Conservation (phyloP, 1,140 invertebrate species). For the Dendrolimus kikuchii region DNA sequence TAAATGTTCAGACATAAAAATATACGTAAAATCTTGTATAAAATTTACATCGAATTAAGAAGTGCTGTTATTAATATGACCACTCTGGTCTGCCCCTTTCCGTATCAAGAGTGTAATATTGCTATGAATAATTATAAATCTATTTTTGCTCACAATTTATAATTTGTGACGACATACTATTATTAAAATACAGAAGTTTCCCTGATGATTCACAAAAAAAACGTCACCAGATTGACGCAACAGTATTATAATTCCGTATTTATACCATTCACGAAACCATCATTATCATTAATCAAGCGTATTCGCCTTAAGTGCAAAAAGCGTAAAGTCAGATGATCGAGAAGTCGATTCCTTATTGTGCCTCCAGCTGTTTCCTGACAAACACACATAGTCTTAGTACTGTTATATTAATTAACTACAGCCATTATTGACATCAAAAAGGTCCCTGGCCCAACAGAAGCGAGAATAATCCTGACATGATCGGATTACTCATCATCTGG, state of each 20-base stretch:
- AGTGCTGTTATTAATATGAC: neutral
- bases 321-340: slow-evolving; percentile 21
- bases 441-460: slow-evolving; percentile 1
- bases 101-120: no score
- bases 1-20: no score
- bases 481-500: slow-evolving; percentile 18
- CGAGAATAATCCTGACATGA: slow-evolving; percentile 11
- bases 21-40: neutral
- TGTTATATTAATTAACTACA: neutral
- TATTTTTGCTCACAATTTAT: no score
- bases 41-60: neutral
- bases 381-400: slow-evolving; percentile 15
- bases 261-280: slow-evolving; percentile 21
- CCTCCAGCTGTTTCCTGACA: slow-evolving; percentile 20
- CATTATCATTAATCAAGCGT: slow-evolving; percentile 15
- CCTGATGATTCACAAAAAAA: slow-evolving; percentile 1
- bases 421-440: slow-evolving; percentile 1
- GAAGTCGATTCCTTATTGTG: slow-evolving; percentile 22
- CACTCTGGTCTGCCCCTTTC: neutral
- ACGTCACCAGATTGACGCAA: slow-evolving; percentile 2
- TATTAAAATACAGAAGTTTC: neutral
- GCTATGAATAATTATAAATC: no score
- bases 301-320: slow-evolving; percentile 39
- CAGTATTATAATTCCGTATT: slow-evolving; percentile 6
- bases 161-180: neutral